Evolutionary conservation across 2,797 vertebrate genomes (phyloP).

Genomic region (Avahi laniger): DNA sequence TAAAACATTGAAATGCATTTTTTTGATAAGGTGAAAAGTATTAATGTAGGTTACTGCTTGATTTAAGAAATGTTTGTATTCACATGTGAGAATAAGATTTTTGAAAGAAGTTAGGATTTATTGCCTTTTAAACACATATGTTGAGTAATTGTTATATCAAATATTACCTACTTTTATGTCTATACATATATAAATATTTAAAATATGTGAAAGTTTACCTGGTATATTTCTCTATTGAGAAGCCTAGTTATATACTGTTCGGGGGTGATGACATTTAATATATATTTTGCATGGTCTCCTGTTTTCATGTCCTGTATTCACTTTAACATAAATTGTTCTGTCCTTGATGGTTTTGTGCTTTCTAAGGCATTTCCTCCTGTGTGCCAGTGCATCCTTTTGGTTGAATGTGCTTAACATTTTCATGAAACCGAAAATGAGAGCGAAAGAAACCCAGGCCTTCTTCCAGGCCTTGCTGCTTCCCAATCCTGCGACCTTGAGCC

Average conservation of each 20-base stretch:
- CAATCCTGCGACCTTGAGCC: neutral
- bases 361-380: neutral
- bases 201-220: neutral
- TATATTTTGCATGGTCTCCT: neutral
- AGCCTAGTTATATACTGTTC: neutral
- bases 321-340: neutral
- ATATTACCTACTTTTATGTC: neutral
- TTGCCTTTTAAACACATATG: neutral
- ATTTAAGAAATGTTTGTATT: conserved; percentile 40
- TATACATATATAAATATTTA: neutral
- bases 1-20: neutral
- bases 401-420: neutral
- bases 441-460: neutral
- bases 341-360: neutral
- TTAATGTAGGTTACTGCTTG: neutral
- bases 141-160: neutral
- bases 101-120: conserved; percentile 36
- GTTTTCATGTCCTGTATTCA: neutral
- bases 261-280: neutral
- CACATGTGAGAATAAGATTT: neutral
- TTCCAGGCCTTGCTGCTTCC: neutral
- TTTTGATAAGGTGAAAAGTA: neutral
- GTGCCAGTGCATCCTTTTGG: neutral
- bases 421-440: neutral
- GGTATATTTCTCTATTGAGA: conserved; percentile 26